Base-by-base conservation (phyloP, 2,113 vertebrate species). In the Salvelinus namaycush region DNA sequence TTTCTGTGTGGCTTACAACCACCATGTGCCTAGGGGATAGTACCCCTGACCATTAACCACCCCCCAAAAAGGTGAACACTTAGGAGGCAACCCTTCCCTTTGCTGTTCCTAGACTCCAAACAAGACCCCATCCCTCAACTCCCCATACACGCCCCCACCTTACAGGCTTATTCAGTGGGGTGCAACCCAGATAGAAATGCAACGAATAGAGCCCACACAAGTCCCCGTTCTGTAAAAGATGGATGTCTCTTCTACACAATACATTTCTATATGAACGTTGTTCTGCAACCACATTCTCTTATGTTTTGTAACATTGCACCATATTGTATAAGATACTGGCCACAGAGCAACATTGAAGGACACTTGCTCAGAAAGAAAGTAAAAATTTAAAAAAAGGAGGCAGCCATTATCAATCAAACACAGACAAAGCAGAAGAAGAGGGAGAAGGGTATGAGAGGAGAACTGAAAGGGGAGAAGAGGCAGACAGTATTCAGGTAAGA, bases 311-410 rank as follows among this genome's bases (percentile, higher is more conserved):
- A 75, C 2, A 64, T 72, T 77, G 64, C 76, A 85, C 81, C 78
- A 81, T 29, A 74, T 65, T 81, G 85, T 74, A 69, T 83, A 44
- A 44, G 2, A 44, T 44, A 44, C 39, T 44, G 39, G 39, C 39
- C 9, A 44, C 39, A 44, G 39, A 44, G 39, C 39, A 73, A 65
- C 79, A 83, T 31, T 24, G 70, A 78, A 82, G 71, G 84, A 79
- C 76, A 89, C 91, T 92, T 93, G 90, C 86, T 90, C 72, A 85
- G 80, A 89, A 90, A 89, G 83, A 80, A 84, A 84, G 34, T 34
- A 34, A 34, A 1, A 89, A 89, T 26, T 26, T 26, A 89, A 82
- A 80, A 84, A 83, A 81, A 78, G 70, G 82, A 88, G 81, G 85
- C 88, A 91, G 90, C 87, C 90, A 89, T 79, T 84, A 78, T 83